Evolutionary conservation across 2,888 invertebrate species (phyloP).

Genomic region (Synergus umbraculus): DNA sequence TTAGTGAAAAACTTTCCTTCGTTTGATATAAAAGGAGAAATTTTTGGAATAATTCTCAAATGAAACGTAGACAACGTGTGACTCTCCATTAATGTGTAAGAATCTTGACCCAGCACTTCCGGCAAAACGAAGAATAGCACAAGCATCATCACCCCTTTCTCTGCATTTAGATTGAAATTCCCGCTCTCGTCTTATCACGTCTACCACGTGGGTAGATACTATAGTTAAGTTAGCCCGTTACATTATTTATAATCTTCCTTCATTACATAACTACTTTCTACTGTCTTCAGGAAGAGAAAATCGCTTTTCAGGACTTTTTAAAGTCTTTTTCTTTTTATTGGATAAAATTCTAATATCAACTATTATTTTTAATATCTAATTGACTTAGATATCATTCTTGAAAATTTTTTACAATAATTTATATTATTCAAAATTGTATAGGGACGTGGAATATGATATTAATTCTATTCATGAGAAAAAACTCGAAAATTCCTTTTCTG

Average conservation of each 20-base stretch:
- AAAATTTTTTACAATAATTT: no score
- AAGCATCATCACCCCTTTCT: not conserved
- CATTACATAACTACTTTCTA: not conserved
- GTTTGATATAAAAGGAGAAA: not conserved
- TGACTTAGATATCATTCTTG: no score
- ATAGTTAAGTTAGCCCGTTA: not conserved
- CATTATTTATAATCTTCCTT: not conserved
- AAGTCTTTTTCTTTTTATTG: no score
- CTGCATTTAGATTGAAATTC: slow-evolving; percentile 15
- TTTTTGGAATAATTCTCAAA: not conserved
- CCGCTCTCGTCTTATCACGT: not conserved
- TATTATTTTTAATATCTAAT: no score
- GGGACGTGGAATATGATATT: no score
- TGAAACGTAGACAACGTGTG: not conserved
- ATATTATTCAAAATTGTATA: no score
- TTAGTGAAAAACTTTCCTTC: not conserved
- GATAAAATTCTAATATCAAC: no score
- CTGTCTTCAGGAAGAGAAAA: not conserved
- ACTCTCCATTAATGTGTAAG: not conserved
- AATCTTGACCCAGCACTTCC: slow-evolving; percentile 7
- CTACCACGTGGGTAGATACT: not conserved
- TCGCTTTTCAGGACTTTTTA: not conserved
- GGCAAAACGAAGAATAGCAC: slow-evolving; percentile 9
- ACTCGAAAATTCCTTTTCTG: not conserved
- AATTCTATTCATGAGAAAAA: no score